These are phyloP conservation scores for Lithosia quadra DNA, from an alignment of 2,888 invertebrate species.

Conservation along the genomic window DNA sequence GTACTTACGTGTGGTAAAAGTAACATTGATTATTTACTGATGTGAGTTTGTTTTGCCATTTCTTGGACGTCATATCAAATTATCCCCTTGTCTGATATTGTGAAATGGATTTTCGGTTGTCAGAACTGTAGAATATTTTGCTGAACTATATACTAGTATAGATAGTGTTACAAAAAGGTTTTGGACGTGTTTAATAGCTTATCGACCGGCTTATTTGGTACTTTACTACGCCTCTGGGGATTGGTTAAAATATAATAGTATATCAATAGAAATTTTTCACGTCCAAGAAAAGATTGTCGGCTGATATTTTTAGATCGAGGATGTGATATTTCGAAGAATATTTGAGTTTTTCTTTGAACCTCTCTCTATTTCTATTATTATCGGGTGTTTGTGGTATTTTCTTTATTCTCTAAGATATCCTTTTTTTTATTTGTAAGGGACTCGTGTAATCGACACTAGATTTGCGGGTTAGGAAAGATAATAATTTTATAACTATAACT, in stretches of 20 bases:
- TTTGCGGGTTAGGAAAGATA: too few relatives aligned
- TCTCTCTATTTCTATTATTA: not conserved
- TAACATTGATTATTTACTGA: conserved; percentile 33
- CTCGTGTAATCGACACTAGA: too few relatives aligned
- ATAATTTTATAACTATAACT: too few relatives aligned
- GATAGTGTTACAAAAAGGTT: conserved; percentile 48
- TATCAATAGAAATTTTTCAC: not conserved
- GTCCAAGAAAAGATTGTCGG: not conserved
- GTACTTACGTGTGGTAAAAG: not conserved
- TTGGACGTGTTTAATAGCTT: conserved; percentile 49
- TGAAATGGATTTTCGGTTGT: conserved; percentile 68
- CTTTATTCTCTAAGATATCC: too few relatives aligned
- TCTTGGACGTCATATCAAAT: conserved; percentile 61
- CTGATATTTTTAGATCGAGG: not conserved
- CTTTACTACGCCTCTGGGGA: conserved; percentile 24
- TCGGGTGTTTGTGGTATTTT: too few relatives aligned
- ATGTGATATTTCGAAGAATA: not conserved
- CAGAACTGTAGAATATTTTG: conserved; percentile 48
- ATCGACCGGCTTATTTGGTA: conserved; percentile 48
- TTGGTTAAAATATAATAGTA: conserved; percentile 26
- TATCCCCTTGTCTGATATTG: conserved; percentile 67
- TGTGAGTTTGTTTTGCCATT: conserved; percentile 49
- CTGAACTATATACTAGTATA: conserved; percentile 48
- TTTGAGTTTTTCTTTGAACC: not conserved
- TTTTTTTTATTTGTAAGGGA: too few relatives aligned